Conservation (phyloP, 2,797 vertebrate species). For the Phoeniculus purpureus region DNA sequence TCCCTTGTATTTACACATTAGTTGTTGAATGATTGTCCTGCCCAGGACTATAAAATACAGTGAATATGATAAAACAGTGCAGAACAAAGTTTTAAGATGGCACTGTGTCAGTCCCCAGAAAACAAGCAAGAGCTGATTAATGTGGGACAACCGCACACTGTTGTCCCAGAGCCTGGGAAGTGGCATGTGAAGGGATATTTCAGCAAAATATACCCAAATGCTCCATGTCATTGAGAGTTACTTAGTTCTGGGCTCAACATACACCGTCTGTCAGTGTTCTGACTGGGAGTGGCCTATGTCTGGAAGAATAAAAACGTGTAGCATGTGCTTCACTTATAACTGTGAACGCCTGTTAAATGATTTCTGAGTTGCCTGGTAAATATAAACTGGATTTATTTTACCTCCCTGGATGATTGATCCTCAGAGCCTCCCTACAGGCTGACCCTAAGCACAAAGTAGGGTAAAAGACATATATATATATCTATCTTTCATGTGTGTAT, state of each 20-base stretch:
- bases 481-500: too few relatives aligned
- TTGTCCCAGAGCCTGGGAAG: not conserved
- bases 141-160: not conserved
- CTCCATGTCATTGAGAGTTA: not conserved
- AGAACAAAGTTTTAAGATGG: not conserved
- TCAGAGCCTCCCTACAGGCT: fast-evolving
- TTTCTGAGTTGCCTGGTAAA: not conserved
- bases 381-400: not conserved
- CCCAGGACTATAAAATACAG: not conserved
- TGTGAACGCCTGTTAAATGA: not conserved
- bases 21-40: not conserved
- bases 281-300: not conserved
- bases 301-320: not conserved
- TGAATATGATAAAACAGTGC: not conserved
- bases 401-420: not conserved
- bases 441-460: not conserved
- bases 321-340: not conserved
- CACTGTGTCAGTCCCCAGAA: not conserved
- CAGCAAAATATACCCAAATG: not conserved
- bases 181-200: not conserved
- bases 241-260: not conserved
- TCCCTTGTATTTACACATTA: not conserved
- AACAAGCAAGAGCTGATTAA: not conserved
- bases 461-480: not conserved
- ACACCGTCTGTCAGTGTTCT: not conserved